Percentiles rank a stretch among this genome's conserved stretches.
Conservation (phyloP, 92 coral and sea anemone genomes). For the Phenganax stokvisi region DNA sequence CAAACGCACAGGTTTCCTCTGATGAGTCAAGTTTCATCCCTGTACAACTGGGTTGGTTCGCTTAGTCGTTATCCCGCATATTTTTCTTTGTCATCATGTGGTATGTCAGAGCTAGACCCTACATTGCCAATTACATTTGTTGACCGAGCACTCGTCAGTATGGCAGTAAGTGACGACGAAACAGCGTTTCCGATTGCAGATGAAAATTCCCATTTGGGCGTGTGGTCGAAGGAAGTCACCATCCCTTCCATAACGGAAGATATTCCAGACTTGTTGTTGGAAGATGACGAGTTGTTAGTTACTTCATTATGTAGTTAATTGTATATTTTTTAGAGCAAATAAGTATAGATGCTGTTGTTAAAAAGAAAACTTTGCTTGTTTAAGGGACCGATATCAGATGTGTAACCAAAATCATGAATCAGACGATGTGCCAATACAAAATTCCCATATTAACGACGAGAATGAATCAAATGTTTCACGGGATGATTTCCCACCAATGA, state of each 20-base stretch:
- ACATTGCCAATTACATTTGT: not conserved
- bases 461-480: too few relatives aligned
- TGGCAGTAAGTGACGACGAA: constrained; percentile 20
- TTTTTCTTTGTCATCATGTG: constrained; percentile 34
- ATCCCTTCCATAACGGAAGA: constrained; percentile 2
- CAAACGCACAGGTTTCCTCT: constrained; percentile 26
- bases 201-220: not conserved
- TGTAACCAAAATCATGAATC: too few relatives aligned
- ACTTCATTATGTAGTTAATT: not conserved
- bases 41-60: constrained; percentile 56
- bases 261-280: constrained; percentile 2
- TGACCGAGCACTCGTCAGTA: constrained; percentile 23
- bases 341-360: too few relatives aligned
- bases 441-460: too few relatives aligned
- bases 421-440: too few relatives aligned
- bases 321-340: not conserved
- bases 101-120: not conserved
- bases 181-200: not conserved
- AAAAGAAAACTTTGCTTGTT: too few relatives aligned
- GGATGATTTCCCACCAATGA: too few relatives aligned
- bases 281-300: constrained; percentile 12
- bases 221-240: not conserved
- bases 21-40: constrained; percentile 34
- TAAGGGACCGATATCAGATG: too few relatives aligned
- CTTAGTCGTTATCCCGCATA: constrained; percentile 43